Percentiles rank a stretch among this genome's conserved stretches.
phyloP scores from a whole-genome alignment of 2,113 vertebrate genomes.

The Turdus rufiventris region DNA sequence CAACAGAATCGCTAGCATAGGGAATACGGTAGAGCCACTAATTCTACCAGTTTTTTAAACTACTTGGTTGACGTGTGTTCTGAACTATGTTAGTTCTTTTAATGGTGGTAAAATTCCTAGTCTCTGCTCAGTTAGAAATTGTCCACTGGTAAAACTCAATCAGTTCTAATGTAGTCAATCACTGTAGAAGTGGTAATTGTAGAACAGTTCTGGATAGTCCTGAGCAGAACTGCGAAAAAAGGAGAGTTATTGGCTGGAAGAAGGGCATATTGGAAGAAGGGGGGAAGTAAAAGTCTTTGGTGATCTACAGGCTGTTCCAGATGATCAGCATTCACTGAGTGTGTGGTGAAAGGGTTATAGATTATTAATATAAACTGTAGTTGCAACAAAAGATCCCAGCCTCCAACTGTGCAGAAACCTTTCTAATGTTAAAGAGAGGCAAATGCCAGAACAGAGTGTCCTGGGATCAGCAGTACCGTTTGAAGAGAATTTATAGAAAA shows the following conservation, averaged over 20 bases:
- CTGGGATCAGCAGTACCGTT: fast-evolving
- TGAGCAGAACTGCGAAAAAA: neutral
- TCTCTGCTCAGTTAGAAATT: neutral
- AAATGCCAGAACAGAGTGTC: neutral
- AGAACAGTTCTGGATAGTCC: neutral
- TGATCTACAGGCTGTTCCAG: neutral
- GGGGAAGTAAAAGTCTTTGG: neutral
- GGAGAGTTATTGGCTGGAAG: neutral
- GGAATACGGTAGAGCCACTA: neutral
- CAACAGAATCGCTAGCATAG: fast-evolving
- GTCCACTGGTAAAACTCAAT: neutral
- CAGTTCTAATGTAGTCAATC: neutral
- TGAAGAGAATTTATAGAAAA: neutral
- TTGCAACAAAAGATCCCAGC: neutral
- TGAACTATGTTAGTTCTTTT: neutral
- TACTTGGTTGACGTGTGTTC: neutral
- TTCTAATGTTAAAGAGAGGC: neutral
- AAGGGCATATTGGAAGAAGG: neutral
- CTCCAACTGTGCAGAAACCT: too few species aligned
- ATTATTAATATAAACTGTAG: neutral
- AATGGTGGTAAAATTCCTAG: neutral
- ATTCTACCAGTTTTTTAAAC: neutral
- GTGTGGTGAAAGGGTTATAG: neutral
- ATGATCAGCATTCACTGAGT: neutral
- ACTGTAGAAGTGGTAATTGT: neutral